These are phyloP conservation scores for Albula glossodonta DNA, from an alignment of 2,113 vertebrate species.

Conservation along the genomic window DNA sequence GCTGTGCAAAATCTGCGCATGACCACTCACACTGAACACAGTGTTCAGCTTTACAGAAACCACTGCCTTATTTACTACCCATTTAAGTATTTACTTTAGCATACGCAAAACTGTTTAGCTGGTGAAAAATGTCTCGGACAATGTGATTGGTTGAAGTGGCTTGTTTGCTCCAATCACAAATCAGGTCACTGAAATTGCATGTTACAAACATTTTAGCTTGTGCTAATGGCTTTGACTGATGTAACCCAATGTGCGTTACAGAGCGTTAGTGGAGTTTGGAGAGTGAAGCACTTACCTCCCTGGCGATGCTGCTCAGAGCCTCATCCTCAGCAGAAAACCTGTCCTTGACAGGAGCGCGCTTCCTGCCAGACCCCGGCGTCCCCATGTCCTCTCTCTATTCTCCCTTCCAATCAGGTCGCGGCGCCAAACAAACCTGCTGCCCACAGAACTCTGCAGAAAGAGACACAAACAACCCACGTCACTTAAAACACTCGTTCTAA, in stretches of 20 bases:
- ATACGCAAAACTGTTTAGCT: too few species aligned
- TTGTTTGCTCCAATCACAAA: too few species aligned
- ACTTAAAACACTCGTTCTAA: too few species aligned
- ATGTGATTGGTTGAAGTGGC: too few species aligned
- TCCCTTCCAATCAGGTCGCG: background rate
- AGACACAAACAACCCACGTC: background rate
- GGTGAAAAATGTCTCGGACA: too few species aligned
- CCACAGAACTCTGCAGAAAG: background rate
- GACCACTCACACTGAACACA: background rate
- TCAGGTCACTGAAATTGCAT: too few species aligned
- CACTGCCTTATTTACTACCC: too few species aligned
- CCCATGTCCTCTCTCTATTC: slow-evolving; percentile 75
- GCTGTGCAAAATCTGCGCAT: too few species aligned
- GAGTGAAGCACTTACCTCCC: slow-evolving; percentile 78
- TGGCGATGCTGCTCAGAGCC: slow-evolving; percentile 89
- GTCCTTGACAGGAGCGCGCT: slow-evolving; percentile 92
- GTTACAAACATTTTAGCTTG: too few species aligned
- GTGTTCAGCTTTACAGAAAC: background rate
- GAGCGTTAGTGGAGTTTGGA: background rate
- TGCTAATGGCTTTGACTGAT: too few species aligned
- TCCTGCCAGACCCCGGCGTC: slow-evolving; percentile 93
- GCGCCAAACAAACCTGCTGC: background rate
- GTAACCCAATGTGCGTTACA: too few species aligned
- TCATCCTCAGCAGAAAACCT: slow-evolving; percentile 98
- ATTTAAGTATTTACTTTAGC: too few species aligned